These are phyloP conservation scores for Busseola fusca DNA, from an alignment of 2,888 invertebrate genomes.

Conservation along the genomic window DNA sequence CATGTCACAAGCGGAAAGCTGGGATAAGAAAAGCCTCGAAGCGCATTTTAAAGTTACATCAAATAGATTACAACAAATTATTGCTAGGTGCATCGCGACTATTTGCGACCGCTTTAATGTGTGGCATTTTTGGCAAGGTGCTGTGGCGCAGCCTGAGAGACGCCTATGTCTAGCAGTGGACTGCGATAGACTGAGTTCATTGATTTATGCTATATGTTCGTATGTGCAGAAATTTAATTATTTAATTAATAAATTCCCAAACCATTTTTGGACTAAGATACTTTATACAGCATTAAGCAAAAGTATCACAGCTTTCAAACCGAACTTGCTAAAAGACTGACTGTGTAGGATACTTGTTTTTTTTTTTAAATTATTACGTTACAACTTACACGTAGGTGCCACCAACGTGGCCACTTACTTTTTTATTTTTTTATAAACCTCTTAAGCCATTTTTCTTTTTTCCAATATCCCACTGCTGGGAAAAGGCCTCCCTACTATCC, in stretches of 20 bases:
- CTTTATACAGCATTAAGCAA: background rate
- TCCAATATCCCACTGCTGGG: too few relatives aligned
- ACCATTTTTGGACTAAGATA: background rate
- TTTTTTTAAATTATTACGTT: background rate
- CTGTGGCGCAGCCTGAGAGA: too few relatives aligned
- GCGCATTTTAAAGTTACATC: background rate
- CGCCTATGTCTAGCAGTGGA: background rate
- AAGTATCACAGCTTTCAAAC: background rate
- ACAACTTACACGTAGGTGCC: too few relatives aligned
- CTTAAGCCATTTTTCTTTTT: too few relatives aligned
- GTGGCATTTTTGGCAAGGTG: too few relatives aligned
- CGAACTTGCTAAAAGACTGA: too few relatives aligned
- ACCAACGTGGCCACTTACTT: too few relatives aligned
- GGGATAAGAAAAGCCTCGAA: background rate
- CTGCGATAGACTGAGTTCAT: background rate
- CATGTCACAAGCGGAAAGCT: conserved; percentile 45
- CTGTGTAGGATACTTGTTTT: background rate
- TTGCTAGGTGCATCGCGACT: background rate
- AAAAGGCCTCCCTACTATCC: too few relatives aligned
- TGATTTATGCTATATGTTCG: background rate
- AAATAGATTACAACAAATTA: background rate
- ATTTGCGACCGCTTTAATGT: background rate
- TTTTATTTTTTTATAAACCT: too few relatives aligned
- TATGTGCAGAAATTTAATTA: background rate
- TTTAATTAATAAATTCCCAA: background rate